A percentile compares a stretch with the other conserved stretches of the same genome.
These are phyloP conservation scores for Balearica regulorum DNA, from an alignment of 2,797 vertebrate genomes.

Conservation along the genomic window DNA sequence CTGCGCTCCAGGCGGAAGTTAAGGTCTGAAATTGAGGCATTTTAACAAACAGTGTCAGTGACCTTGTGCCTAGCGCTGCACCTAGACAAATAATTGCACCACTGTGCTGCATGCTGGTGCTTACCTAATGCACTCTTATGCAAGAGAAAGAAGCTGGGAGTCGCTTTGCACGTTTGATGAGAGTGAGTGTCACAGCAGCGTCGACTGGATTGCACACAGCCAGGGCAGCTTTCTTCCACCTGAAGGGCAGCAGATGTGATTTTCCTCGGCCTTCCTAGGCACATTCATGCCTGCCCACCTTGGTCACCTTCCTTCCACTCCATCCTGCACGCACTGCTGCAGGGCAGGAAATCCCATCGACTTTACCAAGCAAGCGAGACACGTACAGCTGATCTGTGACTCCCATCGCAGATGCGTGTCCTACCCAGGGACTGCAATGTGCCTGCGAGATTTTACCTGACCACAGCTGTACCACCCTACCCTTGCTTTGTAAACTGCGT, in stretches of 20 bases:
- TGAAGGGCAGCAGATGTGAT: neutral
- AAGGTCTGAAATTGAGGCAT: neutral
- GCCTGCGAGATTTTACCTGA: neutral
- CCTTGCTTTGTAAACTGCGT: neutral
- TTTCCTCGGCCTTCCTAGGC: neutral
- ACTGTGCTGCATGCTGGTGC: rapidly evolving
- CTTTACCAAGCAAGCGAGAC: neutral
- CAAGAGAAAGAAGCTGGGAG: slow-evolving; percentile 8
- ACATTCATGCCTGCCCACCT: neutral
- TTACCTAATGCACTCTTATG: neutral
- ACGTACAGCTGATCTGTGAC: rapidly evolving
- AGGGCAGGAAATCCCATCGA: neutral
- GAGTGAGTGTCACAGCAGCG: neutral
- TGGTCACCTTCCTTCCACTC: rapidly evolving
- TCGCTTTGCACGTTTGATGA: neutral
- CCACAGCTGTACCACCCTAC: neutral
- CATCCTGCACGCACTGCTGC: rapidly evolving
- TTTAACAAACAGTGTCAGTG: neutral
- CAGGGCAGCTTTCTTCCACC: neutral
- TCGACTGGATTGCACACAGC: neutral
- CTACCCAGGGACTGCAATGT: neutral
- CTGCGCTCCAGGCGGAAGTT: neutral
- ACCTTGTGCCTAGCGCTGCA: neutral
- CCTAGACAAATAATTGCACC: neutral
- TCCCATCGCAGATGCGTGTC: neutral